These are phyloP conservation scores for Lepus timidus DNA, from an alignment of 2,113 vertebrate genomes.

Conservation along the genomic window DNA sequence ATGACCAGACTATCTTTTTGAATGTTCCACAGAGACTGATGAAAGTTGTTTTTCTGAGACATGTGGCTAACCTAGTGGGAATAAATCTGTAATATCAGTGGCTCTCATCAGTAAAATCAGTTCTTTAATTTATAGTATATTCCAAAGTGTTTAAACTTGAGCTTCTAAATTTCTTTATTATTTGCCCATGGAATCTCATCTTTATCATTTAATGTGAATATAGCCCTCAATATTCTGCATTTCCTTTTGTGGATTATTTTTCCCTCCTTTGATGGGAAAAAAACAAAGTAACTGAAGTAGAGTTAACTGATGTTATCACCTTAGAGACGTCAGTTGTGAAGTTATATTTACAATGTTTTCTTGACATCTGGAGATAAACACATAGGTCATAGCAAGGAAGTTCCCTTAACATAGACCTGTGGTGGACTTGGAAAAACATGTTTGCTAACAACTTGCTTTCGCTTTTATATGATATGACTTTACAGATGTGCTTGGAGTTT, in stretches of 20 bases:
- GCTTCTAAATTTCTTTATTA: slow-evolving; percentile 1
- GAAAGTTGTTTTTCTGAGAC: slow-evolving; percentile 37
- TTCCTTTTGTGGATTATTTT: neutral
- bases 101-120: neutral
- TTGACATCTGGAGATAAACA: neutral
- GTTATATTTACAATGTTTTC: neutral
- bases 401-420: neutral
- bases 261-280: neutral
- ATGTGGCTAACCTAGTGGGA: slow-evolving; percentile 7
- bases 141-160: slow-evolving; percentile 35
- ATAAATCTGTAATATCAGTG: slow-evolving; percentile 21
- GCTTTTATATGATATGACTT: neutral
- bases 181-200: neutral
- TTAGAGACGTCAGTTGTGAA: slow-evolving; percentile 43
- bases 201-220: slow-evolving; percentile 32
- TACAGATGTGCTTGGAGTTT: slow-evolving; percentile 18
- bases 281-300: slow-evolving; percentile 35
- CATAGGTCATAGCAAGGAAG: neutral
- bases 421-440: neutral
- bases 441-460: slow-evolving; percentile 13
- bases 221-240: neutral
- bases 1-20: slow-evolving; percentile 40
- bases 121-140: slow-evolving; percentile 52
- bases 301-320: neutral
- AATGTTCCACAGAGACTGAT: neutral